Percentiles rank a stretch among this genome's conserved stretches.
These are phyloP conservation scores for Notolabrus celidotus DNA, from an alignment of 2,797 vertebrate species.

Conservation along the genomic window DNA sequence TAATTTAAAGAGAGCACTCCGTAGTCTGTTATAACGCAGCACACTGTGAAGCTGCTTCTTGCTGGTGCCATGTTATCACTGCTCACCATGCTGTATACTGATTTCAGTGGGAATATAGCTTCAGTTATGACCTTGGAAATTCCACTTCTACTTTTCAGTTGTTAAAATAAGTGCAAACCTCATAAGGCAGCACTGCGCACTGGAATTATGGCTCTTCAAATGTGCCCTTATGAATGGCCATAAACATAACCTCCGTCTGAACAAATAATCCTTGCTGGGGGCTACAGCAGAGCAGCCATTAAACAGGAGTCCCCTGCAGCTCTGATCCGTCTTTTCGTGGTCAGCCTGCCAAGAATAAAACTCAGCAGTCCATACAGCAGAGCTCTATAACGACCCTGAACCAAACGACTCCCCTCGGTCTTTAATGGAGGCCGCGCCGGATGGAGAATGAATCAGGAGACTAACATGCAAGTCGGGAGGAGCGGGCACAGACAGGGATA, in stretches of 20 bases:
- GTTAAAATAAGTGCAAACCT: slow-evolving; percentile 44
- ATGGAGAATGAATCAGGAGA: slow-evolving; percentile 75
- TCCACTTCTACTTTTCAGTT: slow-evolving; percentile 39
- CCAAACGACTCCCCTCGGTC: slow-evolving; percentile 66
- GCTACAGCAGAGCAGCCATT: slow-evolving; percentile 53
- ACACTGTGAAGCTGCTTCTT: slow-evolving; percentile 5
- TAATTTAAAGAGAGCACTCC: background rate
- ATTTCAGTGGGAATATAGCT: slow-evolving; percentile 42
- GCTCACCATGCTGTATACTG: slow-evolving; percentile 15
- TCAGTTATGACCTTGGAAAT: slow-evolving; percentile 52
- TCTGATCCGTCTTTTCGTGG: slow-evolving; percentile 38
- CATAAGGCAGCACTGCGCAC: slow-evolving; percentile 34
- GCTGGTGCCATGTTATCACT: slow-evolving; percentile 34
- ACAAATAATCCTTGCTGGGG: slow-evolving; percentile 58
- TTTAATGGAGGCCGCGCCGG: slow-evolving; percentile 68
- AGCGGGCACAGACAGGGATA: slow-evolving; percentile 63
- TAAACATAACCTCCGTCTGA: slow-evolving; percentile 66
- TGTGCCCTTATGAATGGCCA: slow-evolving; percentile 50
- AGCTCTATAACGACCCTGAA: slow-evolving; percentile 63
- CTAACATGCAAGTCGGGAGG: slow-evolving; percentile 72
- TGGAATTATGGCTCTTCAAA: slow-evolving; percentile 51
- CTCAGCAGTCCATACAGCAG: slow-evolving; percentile 66
- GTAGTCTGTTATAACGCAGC: background rate
- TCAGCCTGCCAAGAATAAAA: slow-evolving; percentile 66
- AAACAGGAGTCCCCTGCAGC: slow-evolving; percentile 51